Conservation (phyloP, 92 coral and sea anemone species). For the Porites evermanni region DNA sequence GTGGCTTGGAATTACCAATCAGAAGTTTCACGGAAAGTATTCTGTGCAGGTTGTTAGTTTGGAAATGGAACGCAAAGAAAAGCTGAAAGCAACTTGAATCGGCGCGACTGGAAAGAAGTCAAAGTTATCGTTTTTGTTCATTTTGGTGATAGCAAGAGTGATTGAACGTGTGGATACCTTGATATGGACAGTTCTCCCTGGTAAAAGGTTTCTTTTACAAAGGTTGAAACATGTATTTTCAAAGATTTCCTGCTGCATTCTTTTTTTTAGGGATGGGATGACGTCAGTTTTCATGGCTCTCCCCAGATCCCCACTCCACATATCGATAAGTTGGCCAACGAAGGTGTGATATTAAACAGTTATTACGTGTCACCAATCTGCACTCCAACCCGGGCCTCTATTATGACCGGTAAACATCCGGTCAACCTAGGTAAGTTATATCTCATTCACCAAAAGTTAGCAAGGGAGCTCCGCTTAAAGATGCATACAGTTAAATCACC, state of each 20-base stretch:
- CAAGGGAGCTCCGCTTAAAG: no score
- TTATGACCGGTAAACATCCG: constrained; percentile 98
- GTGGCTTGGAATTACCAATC: no score
- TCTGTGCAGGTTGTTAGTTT: no score
- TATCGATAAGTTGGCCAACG: constrained; percentile 91
- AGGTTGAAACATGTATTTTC: neutral
- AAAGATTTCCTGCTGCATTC: neutral
- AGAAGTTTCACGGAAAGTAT: no score
- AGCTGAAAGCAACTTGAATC: no score
- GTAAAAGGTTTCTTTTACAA: no score
- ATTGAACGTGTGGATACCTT: neutral
- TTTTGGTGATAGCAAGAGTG: no score
- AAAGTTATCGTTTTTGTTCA: no score
- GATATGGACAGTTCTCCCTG: no score
- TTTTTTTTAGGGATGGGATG: constrained; percentile 91
- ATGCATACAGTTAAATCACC: no score
- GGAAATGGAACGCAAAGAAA: no score
- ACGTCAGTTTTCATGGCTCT: constrained; percentile 98
- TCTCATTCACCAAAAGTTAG: neutral
- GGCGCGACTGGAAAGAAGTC: no score
- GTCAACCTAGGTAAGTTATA: constrained; percentile 78
- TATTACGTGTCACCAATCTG: constrained; percentile 95
- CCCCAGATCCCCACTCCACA: constrained; percentile 97
- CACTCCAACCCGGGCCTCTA: constrained; percentile 93
- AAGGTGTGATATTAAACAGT: constrained; percentile 92